Evolutionary conservation across 2,113 vertebrate genomes (phyloP).

Genomic region (Platysteira castanea): DNA sequence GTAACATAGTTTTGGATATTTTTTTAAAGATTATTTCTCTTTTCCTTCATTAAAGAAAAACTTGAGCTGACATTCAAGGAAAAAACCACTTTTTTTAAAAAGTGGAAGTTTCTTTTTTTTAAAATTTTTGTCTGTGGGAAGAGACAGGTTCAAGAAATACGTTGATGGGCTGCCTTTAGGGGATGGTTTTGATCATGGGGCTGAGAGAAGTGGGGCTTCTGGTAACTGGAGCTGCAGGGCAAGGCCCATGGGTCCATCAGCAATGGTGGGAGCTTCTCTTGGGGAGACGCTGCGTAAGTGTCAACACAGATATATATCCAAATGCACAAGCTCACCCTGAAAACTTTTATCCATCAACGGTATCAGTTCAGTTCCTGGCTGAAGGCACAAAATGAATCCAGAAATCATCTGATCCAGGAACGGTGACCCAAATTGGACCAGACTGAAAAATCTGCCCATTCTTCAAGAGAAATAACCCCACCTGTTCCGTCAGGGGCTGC

Average conservation of each 20-base stretch:
- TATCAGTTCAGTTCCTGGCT: background rate
- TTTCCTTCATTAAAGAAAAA: background rate
- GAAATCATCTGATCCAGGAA: background rate
- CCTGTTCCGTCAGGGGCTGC: background rate
- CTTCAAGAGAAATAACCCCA: background rate
- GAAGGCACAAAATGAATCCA: background rate
- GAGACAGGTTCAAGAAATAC: background rate
- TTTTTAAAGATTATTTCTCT: background rate
- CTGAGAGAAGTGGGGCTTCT: background rate
- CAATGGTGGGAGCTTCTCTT: fast-evolving
- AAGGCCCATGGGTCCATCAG: background rate
- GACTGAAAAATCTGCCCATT: background rate
- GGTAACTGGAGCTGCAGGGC: background rate
- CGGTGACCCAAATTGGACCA: background rate
- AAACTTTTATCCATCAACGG: background rate
- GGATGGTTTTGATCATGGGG: background rate
- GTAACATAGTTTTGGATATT: background rate
- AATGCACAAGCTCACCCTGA: background rate
- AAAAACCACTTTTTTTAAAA: background rate
- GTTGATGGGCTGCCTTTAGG: background rate
- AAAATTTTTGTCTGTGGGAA: background rate
- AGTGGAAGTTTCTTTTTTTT: background rate
- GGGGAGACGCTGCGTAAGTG: background rate
- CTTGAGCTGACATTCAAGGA: background rate
- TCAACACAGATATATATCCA: background rate